Base-by-base conservation (phyloP, 2,113 vertebrate genomes). In the Apteryx mantelli region DNA sequence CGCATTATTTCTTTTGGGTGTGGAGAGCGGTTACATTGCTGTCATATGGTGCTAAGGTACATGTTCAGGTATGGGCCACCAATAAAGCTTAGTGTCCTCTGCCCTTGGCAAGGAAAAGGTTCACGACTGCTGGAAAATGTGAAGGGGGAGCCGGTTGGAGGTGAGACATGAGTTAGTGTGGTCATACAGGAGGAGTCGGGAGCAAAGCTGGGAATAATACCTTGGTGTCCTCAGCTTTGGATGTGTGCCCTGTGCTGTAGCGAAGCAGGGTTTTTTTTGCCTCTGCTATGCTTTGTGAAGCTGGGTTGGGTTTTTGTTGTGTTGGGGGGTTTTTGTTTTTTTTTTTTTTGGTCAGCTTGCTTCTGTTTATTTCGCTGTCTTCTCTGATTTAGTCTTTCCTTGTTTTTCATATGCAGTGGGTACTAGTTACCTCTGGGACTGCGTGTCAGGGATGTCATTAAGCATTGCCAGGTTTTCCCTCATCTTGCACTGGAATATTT, bases 131-230 rank as follows among this genome's bases (percentile, higher is more conserved):
- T 82, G 61, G 60, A 61, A 83, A 79, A 93, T 0, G 3, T 55
- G 89, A 64, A 60, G 77, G 80, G 26, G 66, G 77, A 75, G 30
- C 69, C 69, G 71, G 30, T 12, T 75, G 61, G 50, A 91, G 44
- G 40, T 81, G 82, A 80, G 82, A 80, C 79, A 13, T 18, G 58
- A 63, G 9, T 30, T 86, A 69, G 26, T 84, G 73, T 86, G 75
- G 50, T 92, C 74, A 60, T 75, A 50, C 71, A 73, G 68, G 25
- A 90, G 68, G 78, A 89, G 66, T 58, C 30, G 60, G 85, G 34
- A 58, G 25, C 40, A 44, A 52, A 88, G 84, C 78, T 91, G 96
- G 90, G 61, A 90, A 81, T 93, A 91, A 89, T 55, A 86, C 21
- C 52, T 65, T 75, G 85, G 90, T 91, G 64, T 88, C 86, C 58